Conservation (phyloP, 2,888 invertebrate species). For the Syrista parreyssii region DNA sequence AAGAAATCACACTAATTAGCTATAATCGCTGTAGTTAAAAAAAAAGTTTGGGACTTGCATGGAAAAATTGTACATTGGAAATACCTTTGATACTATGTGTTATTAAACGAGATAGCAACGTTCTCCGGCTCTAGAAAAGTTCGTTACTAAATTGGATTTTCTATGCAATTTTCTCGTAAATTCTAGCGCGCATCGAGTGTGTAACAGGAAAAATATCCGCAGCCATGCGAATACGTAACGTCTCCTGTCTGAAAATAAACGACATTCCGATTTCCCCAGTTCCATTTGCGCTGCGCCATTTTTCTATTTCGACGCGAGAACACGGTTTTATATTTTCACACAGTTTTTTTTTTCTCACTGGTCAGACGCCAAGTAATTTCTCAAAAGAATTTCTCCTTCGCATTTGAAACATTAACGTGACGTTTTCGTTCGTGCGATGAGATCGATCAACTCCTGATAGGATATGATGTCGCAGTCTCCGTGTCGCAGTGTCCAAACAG, state of each 20-base stretch:
- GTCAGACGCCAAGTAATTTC: background rate
- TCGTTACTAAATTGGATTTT: background rate
- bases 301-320: background rate
- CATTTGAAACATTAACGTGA: background rate
- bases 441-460: background rate
- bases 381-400: background rate
- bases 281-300: background rate
- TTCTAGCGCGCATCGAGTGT: background rate
- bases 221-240: background rate
- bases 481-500: background rate
- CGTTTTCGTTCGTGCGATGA: background rate
- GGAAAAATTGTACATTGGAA: background rate
- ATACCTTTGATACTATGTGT: background rate
- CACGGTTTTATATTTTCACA: background rate
- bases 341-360: background rate
- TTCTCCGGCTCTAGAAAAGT: background rate
- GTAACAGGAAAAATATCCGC: background rate
- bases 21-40: background rate
- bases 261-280: background rate
- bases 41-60: background rate
- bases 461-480: background rate
- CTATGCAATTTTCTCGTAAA: background rate
- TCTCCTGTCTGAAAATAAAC: background rate
- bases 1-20: background rate
- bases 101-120: background rate